Conservation (phyloP, 2,888 invertebrate species). For the Lepetodrilus schrolli region DNA sequence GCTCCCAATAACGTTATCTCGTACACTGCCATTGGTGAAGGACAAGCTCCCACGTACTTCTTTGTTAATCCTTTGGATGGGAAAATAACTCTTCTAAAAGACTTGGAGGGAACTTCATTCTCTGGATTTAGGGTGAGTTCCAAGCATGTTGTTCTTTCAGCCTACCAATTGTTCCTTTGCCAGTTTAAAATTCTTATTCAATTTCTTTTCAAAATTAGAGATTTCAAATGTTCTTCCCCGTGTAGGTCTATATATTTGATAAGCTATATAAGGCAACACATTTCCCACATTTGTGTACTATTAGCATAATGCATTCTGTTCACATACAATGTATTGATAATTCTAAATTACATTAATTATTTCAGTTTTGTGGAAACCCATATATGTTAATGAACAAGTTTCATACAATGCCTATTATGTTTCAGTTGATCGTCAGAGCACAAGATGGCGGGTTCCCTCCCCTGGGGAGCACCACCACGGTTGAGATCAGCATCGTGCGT, state of each 20-base stretch:
- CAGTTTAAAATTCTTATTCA: background rate
- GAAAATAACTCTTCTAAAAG: slow-evolving; percentile 53
- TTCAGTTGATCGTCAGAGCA: slow-evolving; percentile 59
- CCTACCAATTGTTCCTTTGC: no score
- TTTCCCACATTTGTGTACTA: no score
- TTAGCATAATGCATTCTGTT: no score
- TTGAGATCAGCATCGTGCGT: slow-evolving; percentile 61
- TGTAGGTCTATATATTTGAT: no score
- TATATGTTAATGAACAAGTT: no score
- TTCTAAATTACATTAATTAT: no score
- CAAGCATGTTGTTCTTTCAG: no score
- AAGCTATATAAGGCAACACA: no score
- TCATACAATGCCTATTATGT: no score
- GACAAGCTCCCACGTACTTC: slow-evolving; percentile 57
- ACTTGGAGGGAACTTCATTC: slow-evolving; percentile 50
- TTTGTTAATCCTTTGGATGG: slow-evolving; percentile 62
- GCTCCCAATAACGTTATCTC: slow-evolving; percentile 60
- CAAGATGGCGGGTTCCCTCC: slow-evolving; percentile 63
- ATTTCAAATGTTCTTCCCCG: background rate
- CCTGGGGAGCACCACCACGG: slow-evolving; percentile 44
- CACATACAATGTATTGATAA: no score
- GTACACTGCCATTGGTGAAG: slow-evolving; percentile 51
- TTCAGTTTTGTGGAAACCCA: no score
- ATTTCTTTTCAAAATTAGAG: background rate
- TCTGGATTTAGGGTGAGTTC: slow-evolving; percentile 61